Base-by-base conservation (phyloP, 1,140 invertebrate genomes). In the Apis dorsata region DNA sequence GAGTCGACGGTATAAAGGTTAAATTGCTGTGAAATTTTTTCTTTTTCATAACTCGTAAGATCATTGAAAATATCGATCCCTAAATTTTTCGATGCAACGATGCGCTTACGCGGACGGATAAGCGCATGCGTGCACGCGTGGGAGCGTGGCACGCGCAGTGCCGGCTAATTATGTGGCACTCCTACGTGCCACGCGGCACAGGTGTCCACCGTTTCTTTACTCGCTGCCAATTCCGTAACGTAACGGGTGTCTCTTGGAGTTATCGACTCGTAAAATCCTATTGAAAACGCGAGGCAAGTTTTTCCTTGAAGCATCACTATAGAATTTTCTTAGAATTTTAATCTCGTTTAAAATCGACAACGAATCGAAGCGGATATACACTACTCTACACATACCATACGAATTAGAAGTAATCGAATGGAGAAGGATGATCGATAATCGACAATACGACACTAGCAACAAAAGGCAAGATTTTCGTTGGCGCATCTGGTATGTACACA, bases 151-250 rank as follows among this genome's bases (percentile, higher is more conserved):
- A 83, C 80, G 84, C 69, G 79, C 80, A 82, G 87, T 86, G 82
- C 81, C 86, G 86, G 84, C 79, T 88, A 88, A 90, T 90, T 89
- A 89, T 88, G 85, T 88, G 84, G 79, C 87, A 86, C 83, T 86
- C 78, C 69, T 90, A 87, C 85, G 85, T 87, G 79, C 81, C 86
- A 84, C 70, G 81, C 83, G 60, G 86, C 90, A 90, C 90, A 90
- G 90, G 90, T 90, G 90, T 90, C 90, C 86, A 89, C 72, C 77
- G 87, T 81, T 79, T 71, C 86, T 66, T 71, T 80, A 28, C 62
- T 63, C 77, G 57, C 44, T 90, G 89, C 89, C 88, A 90, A 90
- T 83, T 88, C 71, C 75, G 53, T 78, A 62, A 89, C 70, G 68
- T 86, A 88, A 81, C 85, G 88, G 85, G 83, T 87, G 84, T 84